Base-by-base conservation (phyloP, 35 echinoderm and acorn worm genomes). In the Acanthaster planci region DNA sequence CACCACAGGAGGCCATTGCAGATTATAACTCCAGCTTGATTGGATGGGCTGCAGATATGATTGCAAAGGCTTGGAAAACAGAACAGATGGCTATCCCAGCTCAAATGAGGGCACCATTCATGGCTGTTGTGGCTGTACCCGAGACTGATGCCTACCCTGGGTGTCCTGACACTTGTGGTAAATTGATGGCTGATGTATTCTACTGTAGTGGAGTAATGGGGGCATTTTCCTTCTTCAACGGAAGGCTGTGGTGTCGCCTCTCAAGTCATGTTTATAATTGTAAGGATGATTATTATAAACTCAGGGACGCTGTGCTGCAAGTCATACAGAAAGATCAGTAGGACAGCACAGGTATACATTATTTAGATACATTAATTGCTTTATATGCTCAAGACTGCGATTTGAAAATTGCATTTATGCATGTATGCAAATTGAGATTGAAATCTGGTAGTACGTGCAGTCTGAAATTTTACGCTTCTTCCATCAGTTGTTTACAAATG, bases 201-300 rank as follows among this genome's bases (percentile, higher is more conserved):
- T 40, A 80, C 1, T 55, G 81, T 55, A 32, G 57, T 37, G 14
- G n/a, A 21, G 54, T 81, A 7, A 17, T 64, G 18, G 39, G 8
- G 12, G 78, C 57, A 40, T 56, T 72, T 37, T 44, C 55, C 47
- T 22, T 40, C 38, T 40, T 76, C 30, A 80, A 84, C 19, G 82
- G 60, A 8, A 84, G 77, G 32, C 55, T 89, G 8, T 99, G 86
- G 80, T 40, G 68, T 7, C 64, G 96, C 50, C 30, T 99, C n/a
- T 89, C 85, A 47, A 89, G 51, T 15, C 88, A 99, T 7, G 92
- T 92, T 16, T 92, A 93, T 76, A 99, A 99, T 78, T 79, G 39
- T 36, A 84, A 91, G 72, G 89, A 91, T 40, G 96, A 99, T 85
- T 99, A 93, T 77, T 86, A 51, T 75, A 53, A 52, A 56, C 47